Conservation (phyloP, 2,888 invertebrate genomes). For the Dendrolimus houi region DNA sequence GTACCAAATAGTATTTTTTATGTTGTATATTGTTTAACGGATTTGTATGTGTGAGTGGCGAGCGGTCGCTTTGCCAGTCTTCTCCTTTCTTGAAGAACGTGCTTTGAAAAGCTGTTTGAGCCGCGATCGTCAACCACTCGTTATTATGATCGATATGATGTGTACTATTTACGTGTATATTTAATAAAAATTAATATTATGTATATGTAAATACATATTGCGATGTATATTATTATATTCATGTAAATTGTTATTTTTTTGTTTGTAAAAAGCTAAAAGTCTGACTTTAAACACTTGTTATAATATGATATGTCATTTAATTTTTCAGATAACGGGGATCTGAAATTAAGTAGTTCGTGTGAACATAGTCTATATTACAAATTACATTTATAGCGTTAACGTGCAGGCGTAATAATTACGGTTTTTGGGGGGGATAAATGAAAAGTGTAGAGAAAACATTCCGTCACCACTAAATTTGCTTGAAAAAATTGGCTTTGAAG, state of each 20-base stretch:
- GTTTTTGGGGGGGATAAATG: conserved; percentile 51
- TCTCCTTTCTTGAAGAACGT: too few species aligned
- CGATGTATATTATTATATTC: conserved; percentile 70
- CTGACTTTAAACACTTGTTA: conserved; percentile 74
- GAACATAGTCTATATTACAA: conserved; percentile 48
- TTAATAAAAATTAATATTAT: conserved; percentile 62
- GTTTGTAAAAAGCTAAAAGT: conserved; percentile 68
- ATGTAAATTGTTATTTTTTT: conserved; percentile 68
- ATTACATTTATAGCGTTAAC: conserved; percentile 47
- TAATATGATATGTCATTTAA: conserved; percentile 40
- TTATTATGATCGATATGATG: conserved; percentile 52
- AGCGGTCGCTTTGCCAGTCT: too few species aligned
- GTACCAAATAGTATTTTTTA: conserved; percentile 76
- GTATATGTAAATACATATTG: conserved; percentile 74
- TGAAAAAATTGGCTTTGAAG: conserved; percentile 37
- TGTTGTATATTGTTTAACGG: conserved; percentile 68
- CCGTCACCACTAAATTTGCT: conserved; percentile 54
- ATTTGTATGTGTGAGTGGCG: conserved; percentile 35
- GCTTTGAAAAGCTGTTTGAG: too few species aligned
- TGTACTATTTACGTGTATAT: conserved; percentile 68
- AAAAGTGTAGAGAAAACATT: conserved; percentile 46
- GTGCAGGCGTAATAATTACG: conserved; percentile 36
- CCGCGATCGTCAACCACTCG: background rate
- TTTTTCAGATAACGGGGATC: conserved; percentile 58
- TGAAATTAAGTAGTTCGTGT: conserved; percentile 56